These are phyloP conservation scores for Idaea biselata DNA, from an alignment of 2,888 invertebrate species.

Conservation along the genomic window DNA sequence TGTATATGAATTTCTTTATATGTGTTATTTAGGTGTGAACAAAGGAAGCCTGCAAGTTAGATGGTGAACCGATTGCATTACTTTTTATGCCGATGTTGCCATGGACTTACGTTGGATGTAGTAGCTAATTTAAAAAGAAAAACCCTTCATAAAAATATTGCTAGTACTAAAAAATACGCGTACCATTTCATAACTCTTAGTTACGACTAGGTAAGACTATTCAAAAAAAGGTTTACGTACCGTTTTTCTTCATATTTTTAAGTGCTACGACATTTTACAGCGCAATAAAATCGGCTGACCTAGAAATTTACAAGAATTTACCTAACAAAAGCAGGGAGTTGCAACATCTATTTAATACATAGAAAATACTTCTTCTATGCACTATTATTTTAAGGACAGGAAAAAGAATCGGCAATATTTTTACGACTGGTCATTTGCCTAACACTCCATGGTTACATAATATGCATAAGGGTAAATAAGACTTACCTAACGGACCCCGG, in stretches of 20 bases:
- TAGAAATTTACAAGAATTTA: conserved; percentile 8
- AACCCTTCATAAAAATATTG: neutral
- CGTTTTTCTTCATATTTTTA: neutral
- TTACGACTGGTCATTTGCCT: too few relatives aligned
- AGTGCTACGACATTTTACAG: conserved; percentile 12
- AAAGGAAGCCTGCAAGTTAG: too few relatives aligned
- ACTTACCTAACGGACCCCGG: too few relatives aligned
- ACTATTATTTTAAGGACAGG: neutral
- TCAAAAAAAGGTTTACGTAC: conserved; percentile 1
- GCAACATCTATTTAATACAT: neutral
- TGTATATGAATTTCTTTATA: too few relatives aligned
- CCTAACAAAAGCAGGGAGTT: conserved; percentile 8
- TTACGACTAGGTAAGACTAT: neutral
- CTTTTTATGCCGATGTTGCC: too few relatives aligned
- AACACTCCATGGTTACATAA: too few relatives aligned
- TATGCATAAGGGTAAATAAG: too few relatives aligned
- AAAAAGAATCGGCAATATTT: too few relatives aligned
- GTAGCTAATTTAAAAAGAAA: neutral
- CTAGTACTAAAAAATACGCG: neutral
- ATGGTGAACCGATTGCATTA: too few relatives aligned
- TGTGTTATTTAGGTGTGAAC: too few relatives aligned
- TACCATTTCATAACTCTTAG: neutral
- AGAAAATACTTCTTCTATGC: neutral
- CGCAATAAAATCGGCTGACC: conserved; percentile 19
- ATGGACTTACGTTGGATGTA: too few relatives aligned